Evolutionary conservation across 2,888 invertebrate genomes (phyloP), one percentile per base, ranked within the genome.

Genomic region (Dusona sp.): DNA sequence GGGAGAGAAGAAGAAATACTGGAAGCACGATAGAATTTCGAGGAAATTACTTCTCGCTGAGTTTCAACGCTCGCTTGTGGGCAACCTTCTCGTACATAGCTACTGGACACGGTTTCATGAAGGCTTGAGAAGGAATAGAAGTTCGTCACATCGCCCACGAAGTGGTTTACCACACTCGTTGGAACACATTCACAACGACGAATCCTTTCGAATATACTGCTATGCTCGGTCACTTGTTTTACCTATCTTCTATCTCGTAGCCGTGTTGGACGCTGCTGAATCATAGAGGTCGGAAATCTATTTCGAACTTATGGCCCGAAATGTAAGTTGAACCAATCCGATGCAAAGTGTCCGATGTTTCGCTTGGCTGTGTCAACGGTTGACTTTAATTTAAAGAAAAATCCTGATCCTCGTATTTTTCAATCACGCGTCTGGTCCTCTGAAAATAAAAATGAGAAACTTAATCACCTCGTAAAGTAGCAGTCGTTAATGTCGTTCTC

Each of bases 111-210:
- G 79, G 70, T 81, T 85, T 73, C 61, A 38, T 51, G 68, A 36
- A 22, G 51, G 13, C 8, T 13, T n/a, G 72, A 54, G 70, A 51
- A 77, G 45, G 57, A 33, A 38, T 75, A 83, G 79, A 86, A 88
- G 79, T 88, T 88, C 75, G 86, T 83, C 83, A 85, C 85, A 83
- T 82, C 78, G 82, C 78, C 81, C 79, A 74, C 84, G 68, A 22
- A 29, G 70, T 61, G 84, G 88, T 84, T 86, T 48, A 86, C 88
- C 86, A 79, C 86, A 80, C 84, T 84, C 84, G 84, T 88, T 86
- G 85, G 84, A 70, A 84, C 70, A 75, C 82, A 88, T 88, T 86
- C 85, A 83, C 82, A 80, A 79, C 73, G 79, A 67, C 57, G 74
- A 82, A 79, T 85, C 85, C 77, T 16, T 79, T 72, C 73, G 77